Percentiles rank a stretch among this genome's conserved stretches.
These are phyloP conservation scores for Pomatorhinus ruficollis DNA, from an alignment of 2,113 vertebrate species.

Conservation along the genomic window DNA sequence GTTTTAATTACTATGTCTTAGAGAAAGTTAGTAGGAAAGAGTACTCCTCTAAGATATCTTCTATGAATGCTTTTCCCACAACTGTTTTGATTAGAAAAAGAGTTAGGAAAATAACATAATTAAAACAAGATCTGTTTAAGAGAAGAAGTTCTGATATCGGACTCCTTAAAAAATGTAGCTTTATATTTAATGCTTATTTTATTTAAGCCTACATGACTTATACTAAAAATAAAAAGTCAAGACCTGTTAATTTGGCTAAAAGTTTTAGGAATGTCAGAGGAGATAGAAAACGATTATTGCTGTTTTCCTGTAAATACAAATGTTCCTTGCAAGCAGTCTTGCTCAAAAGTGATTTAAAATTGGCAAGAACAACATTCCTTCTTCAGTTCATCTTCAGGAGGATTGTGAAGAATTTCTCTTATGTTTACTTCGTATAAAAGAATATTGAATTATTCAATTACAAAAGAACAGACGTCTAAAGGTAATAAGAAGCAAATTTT, in stretches of 20 bases:
- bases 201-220: background rate
- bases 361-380: conserved; percentile 4
- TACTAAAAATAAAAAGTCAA: background rate
- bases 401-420: conserved; percentile 54
- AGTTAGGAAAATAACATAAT: background rate
- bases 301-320: background rate
- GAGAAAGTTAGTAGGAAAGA: background rate
- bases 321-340: background rate
- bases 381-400: conserved; percentile 26
- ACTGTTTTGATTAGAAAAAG: background rate
- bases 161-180: background rate
- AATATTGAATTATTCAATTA: conserved; percentile 35
- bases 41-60: background rate
- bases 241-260: background rate
- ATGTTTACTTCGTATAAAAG: conserved; percentile 22
- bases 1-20: background rate
- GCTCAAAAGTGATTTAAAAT: conserved; percentile 23
- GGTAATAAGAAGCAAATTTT: conserved; percentile 17
- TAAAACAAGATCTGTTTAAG: background rate
- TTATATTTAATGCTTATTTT: background rate
- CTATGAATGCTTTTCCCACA: background rate
- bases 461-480: background rate
- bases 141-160: background rate
- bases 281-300: background rate
- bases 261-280: background rate